These are phyloP conservation scores for Leptinotarsa undecemlineata DNA, from an alignment of 1,140 invertebrate species.

Conservation along the genomic window DNA sequence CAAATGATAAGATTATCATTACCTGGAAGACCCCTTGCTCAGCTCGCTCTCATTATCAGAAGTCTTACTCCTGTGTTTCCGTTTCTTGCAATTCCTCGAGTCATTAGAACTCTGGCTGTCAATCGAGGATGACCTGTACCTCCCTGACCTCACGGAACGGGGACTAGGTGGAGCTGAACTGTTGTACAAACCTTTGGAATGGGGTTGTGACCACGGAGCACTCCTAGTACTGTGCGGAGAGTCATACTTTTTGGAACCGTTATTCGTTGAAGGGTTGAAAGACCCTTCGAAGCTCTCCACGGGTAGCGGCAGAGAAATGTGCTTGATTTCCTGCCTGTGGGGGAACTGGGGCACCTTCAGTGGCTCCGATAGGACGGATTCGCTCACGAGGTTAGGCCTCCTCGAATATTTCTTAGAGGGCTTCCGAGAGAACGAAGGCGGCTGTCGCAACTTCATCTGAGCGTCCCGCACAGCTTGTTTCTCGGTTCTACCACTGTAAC, in stretches of 20 bases:
- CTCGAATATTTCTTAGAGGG: conserved; percentile 82
- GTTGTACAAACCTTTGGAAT: conserved; percentile 72
- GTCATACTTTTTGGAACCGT: conserved; percentile 58
- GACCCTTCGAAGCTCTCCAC: conserved; percentile 53
- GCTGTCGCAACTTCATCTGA: conserved; percentile 65
- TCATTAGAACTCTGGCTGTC: conserved; percentile 86
- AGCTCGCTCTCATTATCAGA: conserved; percentile 90
- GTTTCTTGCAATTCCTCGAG: conserved; percentile 65
- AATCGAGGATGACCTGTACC: conserved; percentile 66
- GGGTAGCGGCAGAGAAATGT: conserved; percentile 64
- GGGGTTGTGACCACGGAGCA: conserved; percentile 77
- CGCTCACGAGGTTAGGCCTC: conserved; percentile 18
- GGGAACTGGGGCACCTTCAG: conserved; percentile 39
- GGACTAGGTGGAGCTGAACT: conserved; percentile 66
- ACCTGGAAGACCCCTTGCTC: conserved; percentile 72
- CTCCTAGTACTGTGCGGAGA: conserved; percentile 81
- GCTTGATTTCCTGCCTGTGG: conserved; percentile 61
- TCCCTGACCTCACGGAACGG: conserved; percentile 69
- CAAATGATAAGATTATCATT: no score
- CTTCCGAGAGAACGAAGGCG: conserved; percentile 84
- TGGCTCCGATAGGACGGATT: conserved; percentile 13
- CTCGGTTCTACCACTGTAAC: conserved; percentile 66
- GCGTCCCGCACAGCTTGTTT: conserved; percentile 66
- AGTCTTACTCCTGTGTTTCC: conserved; percentile 70
- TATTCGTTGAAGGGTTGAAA: conserved; percentile 28